Evolutionary conservation across 2,113 vertebrate genomes (phyloP).

Genomic region (Terrapene triunguis): DNA sequence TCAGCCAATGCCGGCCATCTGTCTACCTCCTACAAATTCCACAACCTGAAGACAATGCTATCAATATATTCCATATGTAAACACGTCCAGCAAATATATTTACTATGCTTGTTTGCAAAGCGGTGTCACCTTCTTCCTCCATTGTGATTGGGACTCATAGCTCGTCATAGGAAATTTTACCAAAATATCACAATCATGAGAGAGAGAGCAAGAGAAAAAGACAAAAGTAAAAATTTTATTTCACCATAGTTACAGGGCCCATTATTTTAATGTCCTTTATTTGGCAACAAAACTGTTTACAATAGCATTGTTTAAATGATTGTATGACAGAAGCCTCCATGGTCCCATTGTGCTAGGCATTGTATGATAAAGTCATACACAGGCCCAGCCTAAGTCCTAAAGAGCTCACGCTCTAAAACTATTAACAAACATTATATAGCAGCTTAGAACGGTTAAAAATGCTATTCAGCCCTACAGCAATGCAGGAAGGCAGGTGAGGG

Average conservation of each 20-base stretch:
- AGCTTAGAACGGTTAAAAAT: neutral
- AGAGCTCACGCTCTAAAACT: neutral
- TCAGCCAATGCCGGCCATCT: neutral
- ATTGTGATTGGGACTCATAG: accelerated
- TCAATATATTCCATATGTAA: neutral
- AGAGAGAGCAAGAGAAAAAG: neutral
- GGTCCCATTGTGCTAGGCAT: neutral
- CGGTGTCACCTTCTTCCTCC: neutral
- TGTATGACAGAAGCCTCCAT: accelerated
- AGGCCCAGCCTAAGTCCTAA: neutral
- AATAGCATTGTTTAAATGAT: neutral
- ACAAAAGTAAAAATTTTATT: neutral
- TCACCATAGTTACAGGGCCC: neutral
- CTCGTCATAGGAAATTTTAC: neutral
- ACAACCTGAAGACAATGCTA: neutral
- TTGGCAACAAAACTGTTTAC: neutral
- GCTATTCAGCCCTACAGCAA: neutral
- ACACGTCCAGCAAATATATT: neutral
- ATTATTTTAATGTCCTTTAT: neutral
- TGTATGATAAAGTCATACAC: neutral
- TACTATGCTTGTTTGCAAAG: neutral
- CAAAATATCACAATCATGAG: neutral
- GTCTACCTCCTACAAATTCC: neutral
- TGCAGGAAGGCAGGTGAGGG: neutral
- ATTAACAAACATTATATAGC: neutral